These are phyloP conservation scores for Monochamus saltuarius DNA, from an alignment of 1,140 invertebrate genomes.

Conservation along the genomic window DNA sequence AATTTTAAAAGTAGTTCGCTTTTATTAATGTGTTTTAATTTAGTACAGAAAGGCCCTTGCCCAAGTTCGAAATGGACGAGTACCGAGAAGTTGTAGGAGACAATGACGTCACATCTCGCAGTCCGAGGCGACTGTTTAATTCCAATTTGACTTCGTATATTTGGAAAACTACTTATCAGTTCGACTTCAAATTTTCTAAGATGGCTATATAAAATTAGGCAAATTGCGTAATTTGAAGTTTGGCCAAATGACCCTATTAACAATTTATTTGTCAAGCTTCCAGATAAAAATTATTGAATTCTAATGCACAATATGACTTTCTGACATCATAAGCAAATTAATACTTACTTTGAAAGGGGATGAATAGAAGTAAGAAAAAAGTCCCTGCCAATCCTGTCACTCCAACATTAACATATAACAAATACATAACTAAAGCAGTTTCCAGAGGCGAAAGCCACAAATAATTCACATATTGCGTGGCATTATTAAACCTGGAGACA, in stretches of 20 bases:
- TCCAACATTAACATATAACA: conserved; percentile 74
- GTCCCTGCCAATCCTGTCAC: conserved; percentile 75
- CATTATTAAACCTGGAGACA: conserved; percentile 68
- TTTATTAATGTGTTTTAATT: no score
- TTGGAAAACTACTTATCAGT: no score
- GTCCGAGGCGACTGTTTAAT: no score
- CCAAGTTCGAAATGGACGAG: no score
- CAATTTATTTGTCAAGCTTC: neutral
- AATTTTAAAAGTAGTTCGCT: no score
- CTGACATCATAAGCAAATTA: neutral
- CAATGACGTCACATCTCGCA: no score
- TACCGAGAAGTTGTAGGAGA: no score
- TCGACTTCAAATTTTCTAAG: neutral
- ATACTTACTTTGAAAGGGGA: conserved; percentile 76
- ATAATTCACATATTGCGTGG: conserved; percentile 65
- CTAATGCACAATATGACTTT: neutral
- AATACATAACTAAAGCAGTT: conserved; percentile 68
- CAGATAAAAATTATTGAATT: neutral
- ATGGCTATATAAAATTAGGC: neutral
- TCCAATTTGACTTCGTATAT: no score
- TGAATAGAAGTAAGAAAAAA: conserved; percentile 74
- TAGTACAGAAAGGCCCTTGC: no score
- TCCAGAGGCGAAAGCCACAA: conserved; percentile 75
- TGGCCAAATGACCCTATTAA: neutral
- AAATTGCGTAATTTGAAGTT: neutral